Evolutionary conservation across 2,888 invertebrate genomes (phyloP).

Genomic region (Polyommatus iphigenia): DNA sequence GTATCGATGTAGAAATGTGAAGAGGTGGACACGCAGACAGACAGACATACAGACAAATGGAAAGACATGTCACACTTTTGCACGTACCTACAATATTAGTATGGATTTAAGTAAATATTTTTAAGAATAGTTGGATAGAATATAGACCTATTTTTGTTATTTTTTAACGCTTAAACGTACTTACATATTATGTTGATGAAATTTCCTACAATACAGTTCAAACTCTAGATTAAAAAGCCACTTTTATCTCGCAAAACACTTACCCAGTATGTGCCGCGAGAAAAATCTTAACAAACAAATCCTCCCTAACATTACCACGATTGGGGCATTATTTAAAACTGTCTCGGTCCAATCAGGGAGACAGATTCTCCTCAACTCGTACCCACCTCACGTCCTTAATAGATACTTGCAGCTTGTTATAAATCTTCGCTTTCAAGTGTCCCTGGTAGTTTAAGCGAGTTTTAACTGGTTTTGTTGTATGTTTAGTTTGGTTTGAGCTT

Average conservation of each 20-base stretch:
- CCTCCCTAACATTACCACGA: constrained; percentile 13
- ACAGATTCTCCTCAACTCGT: constrained; percentile 39
- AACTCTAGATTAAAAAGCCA: too few relatives aligned
- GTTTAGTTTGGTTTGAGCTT: background rate
- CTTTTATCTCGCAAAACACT: background rate
- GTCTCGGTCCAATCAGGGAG: constrained; percentile 39
- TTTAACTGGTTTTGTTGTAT: constrained; percentile 14
- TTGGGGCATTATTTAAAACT: constrained; percentile 33
- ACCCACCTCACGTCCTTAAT: constrained; percentile 48
- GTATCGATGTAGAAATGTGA: too few relatives aligned
- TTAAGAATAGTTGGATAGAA: too few relatives aligned
- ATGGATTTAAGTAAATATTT: too few relatives aligned
- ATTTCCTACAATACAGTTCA: too few relatives aligned
- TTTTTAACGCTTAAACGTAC: too few relatives aligned
- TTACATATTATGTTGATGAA: too few relatives aligned
- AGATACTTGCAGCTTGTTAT: constrained; percentile 50
- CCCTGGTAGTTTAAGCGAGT: constrained; percentile 18
- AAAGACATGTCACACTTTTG: too few relatives aligned
- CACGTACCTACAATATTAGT: too few relatives aligned
- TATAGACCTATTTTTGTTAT: too few relatives aligned
- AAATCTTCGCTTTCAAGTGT: constrained; percentile 43
- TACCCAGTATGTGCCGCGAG: background rate
- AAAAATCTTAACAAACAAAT: background rate
- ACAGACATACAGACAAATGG: too few relatives aligned
- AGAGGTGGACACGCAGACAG: too few relatives aligned